Percentiles rank a stretch among this genome's conserved stretches.
Conservation (phyloP, 2,113 vertebrate genomes). For the Protobothrops flavoviridis region DNA sequence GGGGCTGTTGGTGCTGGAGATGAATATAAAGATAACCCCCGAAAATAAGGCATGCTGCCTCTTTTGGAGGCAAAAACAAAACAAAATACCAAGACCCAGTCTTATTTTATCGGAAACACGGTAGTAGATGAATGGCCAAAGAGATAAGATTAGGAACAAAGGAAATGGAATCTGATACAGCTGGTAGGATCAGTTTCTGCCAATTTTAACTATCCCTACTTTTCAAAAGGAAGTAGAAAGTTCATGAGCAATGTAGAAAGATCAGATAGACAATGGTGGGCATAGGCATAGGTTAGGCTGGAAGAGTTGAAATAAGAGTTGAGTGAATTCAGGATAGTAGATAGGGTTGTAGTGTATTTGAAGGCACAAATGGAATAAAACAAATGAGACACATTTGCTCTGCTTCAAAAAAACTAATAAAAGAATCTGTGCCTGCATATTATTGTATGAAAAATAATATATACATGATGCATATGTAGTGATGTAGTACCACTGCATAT, state of each 20-base stretch:
- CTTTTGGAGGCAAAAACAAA: too few species aligned
- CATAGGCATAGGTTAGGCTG: background rate
- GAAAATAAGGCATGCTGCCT: too few species aligned
- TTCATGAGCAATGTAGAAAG: background rate
- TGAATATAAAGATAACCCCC: too few species aligned
- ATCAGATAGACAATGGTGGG: background rate
- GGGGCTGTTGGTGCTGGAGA: too few species aligned
- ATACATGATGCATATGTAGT: background rate
- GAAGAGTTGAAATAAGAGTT: background rate
- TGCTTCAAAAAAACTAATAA: background rate
- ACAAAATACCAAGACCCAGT: too few species aligned
- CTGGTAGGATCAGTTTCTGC: background rate
- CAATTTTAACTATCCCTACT: background rate
- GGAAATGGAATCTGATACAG: background rate
- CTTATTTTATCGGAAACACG: too few species aligned
- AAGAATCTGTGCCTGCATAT: background rate
- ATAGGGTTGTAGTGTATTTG: background rate
- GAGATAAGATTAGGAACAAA: background rate
- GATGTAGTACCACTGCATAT: background rate
- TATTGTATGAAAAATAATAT: background rate
- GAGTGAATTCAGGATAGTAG: background rate
- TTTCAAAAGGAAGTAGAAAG: background rate
- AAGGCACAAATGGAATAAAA: background rate
- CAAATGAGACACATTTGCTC: background rate
- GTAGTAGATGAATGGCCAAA: background rate